These are phyloP conservation scores for Mugil cephalus DNA, from an alignment of 2,113 vertebrate species.

Conservation along the genomic window DNA sequence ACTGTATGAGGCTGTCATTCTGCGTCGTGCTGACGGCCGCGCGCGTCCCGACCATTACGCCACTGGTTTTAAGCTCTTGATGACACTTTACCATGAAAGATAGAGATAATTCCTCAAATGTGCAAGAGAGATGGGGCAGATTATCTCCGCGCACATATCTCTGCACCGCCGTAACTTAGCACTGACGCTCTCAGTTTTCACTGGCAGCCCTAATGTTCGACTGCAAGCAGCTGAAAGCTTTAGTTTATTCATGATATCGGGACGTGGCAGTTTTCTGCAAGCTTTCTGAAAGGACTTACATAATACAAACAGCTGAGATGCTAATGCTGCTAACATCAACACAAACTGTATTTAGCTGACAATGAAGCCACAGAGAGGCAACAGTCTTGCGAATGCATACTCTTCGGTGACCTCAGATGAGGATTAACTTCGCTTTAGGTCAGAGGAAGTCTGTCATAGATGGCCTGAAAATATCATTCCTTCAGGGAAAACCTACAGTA, in stretches of 20 bases:
- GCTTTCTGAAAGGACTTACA: constrained; percentile 66
- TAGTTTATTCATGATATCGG: constrained; percentile 73
- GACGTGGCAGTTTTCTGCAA: constrained; percentile 60
- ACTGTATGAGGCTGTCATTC: constrained; percentile 32
- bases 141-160: constrained; percentile 68
- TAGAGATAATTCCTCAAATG: constrained; percentile 77
- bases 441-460: constrained; percentile 61
- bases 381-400: constrained; percentile 22
- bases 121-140: constrained; percentile 68
- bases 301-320: constrained; percentile 53
- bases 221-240: constrained; percentile 64
- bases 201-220: constrained; percentile 52
- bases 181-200: constrained; percentile 50
- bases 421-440: constrained; percentile 71
- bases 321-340: constrained; percentile 53
- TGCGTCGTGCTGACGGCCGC: constrained; percentile 44
- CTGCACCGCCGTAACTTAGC: constrained; percentile 55
- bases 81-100: constrained; percentile 67
- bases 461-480: constrained; percentile 49
- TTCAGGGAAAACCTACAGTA: constrained; percentile 16
- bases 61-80: constrained; percentile 77
- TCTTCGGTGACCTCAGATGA: constrained; percentile 40
- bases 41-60: constrained; percentile 58
- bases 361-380: constrained; percentile 25
- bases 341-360: constrained; percentile 26